Base-by-base conservation (phyloP, 92 coral and sea anemone genomes). In the Actinostola sp. region DNA sequence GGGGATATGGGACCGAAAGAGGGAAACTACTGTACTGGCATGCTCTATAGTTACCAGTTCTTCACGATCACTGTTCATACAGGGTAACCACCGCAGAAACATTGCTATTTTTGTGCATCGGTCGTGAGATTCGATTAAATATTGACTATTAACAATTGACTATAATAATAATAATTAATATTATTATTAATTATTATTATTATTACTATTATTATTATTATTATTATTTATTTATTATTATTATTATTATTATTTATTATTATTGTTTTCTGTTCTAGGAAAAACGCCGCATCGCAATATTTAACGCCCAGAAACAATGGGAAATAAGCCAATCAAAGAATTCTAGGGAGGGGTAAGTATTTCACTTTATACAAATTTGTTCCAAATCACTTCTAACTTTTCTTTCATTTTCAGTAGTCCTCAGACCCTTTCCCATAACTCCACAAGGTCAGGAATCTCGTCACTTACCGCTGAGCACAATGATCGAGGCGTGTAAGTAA, bases 231-330 rank as follows among this genome's bases (percentile, higher is more conserved):
- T 20, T 13, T 16, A 51, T 15, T 0, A n/a, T 9, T 72, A 29
- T 9, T 19, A 5, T 25, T 23, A 23, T 50, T 61, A 38, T 62
- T 17, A 4, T 19, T 23, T 42, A n/a, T 28, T 57, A n/a, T n/a
- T n/a, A n/a, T n/a, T n/a, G n/a, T n/a, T 26, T 15, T 41, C 19
- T 38, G n/a, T 34, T 84, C 29, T 66, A 94, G 98, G 98, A 94
- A 75, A 94, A 91, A 84, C 91, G 93, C 52, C 90, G 95, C 3
- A 88, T 94, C 23, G 98, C 98, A 31, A 94, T 94, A 43, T 88
- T 80, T 61, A 94, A 94, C 78, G 98, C 98, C 11, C 98, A 94
- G 66, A 77, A 89, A 39, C 97, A 92, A 49, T 94, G 98, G 98
- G 97, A 94, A 49, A 82, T 76, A 61, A 61, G 65, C 15, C 92